Base-by-base conservation (phyloP, 2,113 vertebrate genomes). In the Castor canadensis region DNA sequence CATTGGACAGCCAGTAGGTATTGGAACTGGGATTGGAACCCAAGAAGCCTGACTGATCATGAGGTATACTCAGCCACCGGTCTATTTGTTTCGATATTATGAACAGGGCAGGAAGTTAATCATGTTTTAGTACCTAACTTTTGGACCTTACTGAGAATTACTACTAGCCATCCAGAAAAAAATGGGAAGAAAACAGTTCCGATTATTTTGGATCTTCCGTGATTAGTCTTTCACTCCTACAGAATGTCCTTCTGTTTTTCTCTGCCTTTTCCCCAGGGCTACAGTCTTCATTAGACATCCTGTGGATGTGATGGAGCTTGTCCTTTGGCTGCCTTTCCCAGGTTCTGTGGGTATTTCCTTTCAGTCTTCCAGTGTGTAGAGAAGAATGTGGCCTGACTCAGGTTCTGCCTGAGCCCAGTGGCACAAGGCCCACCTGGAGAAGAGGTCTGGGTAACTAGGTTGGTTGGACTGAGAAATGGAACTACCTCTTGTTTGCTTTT, bases 241-340 rank as follows among this genome's bases (percentile, higher is more conserved):
- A 67, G 69, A 93, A 40, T n/a, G 26, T 43, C 71, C 84, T 6
- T 94, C 69, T 86, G 79, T 83, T 28, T 40, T 30, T 73, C 85
- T 84, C 77, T 43, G 80, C 85, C 75, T 89, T 91, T 89, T 72
- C 28, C 64, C 43, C 66, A 35, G 84, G 40, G 30, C 83, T 56
- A 80, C 30, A 52, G 64, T 86, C 49, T 82, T 77, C 82, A 5
- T 56, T 40, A 91, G 92, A 30, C 1, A 47, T 80, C 92, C 87
- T 54, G 62, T 89, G 94, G 95, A 92, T 96, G 90, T 93, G 96
- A 92, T 81, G 92, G 92, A 93, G 94, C 92, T 87, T 96, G 95
- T 62, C 95, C 95, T 96, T 93, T 97, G 97, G 95, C 95, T 91
- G 95, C 93, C 97, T 97, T 96, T 97, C 89, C 89, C 71, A 58